These are phyloP conservation scores for Pelobates fuscus DNA, from an alignment of 2,113 vertebrate genomes.

Conservation along the genomic window DNA sequence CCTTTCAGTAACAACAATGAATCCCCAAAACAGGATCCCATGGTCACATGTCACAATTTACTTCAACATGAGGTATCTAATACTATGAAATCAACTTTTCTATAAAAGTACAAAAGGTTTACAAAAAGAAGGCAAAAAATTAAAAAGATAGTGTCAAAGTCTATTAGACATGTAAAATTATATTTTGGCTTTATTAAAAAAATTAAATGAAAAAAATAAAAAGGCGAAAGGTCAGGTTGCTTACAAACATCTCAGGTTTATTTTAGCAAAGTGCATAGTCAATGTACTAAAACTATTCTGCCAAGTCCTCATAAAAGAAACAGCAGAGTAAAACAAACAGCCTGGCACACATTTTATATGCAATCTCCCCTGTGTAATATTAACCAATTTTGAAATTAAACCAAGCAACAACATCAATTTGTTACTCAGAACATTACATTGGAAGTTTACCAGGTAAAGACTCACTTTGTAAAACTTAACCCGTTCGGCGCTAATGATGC, in stretches of 20 bases:
- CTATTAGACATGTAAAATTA: no score
- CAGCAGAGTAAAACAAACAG: slow-evolving; percentile 38
- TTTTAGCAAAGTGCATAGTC: slow-evolving; percentile 24
- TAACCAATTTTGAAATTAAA: slow-evolving; percentile 48
- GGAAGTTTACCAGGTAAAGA: slow-evolving; percentile 44
- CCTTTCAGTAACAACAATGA: no score
- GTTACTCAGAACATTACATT: slow-evolving; percentile 35
- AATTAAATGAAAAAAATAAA: no score
- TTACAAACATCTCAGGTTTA: slow-evolving; percentile 21
- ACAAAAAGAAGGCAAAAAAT: no score
- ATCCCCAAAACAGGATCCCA: no score
- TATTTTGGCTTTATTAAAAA: no score
- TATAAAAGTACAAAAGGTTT: no score
- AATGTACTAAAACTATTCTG: slow-evolving; percentile 26
- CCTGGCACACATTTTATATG: slow-evolving; percentile 29
- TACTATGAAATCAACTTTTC: no score
- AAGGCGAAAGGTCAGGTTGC: background rate
- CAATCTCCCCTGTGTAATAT: slow-evolving; percentile 36
- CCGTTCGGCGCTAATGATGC: background rate
- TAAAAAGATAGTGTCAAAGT: no score
- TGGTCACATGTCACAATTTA: no score
- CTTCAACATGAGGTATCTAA: no score
- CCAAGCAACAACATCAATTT: slow-evolving; percentile 45
- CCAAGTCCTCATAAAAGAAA: slow-evolving; percentile 34
- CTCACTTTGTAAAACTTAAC: slow-evolving; percentile 24